Conservation (phyloP, 2,888 invertebrate genomes). For the Lathronympha strigana region DNA sequence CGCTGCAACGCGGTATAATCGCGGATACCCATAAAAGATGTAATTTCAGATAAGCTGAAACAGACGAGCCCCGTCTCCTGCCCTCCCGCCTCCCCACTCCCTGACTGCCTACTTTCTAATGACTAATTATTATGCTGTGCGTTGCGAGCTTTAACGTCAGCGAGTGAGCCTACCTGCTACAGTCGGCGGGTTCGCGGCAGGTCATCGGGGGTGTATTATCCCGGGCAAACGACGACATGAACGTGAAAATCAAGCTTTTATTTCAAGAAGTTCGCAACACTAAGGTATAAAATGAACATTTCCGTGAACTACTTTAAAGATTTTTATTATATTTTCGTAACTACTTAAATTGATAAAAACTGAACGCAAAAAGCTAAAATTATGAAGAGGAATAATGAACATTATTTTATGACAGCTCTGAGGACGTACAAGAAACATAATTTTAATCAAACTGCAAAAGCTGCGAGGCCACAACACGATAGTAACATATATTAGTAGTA, state of each 20-base stretch:
- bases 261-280: no score
- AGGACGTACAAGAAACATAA: no score
- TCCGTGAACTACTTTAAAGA: no score
- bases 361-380: no score
- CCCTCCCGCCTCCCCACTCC: conserved; percentile 58
- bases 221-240: conserved; percentile 19
- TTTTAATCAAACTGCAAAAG: no score
- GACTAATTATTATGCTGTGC: conserved; percentile 85
- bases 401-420: no score
- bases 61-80: conserved; percentile 79
- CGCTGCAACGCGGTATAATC: conserved; percentile 84
- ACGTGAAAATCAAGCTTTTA: conserved; percentile 7
- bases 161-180: conserved; percentile 65
- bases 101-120: conserved; percentile 82
- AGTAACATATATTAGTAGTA: background rate
- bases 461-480: no score
- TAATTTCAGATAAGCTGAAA: conserved; percentile 85
- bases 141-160: conserved; percentile 81
- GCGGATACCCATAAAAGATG: conserved; percentile 85
- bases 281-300: no score
- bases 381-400: no score
- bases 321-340: no score
- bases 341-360: no score
- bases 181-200: conserved; percentile 63
- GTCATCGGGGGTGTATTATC: conserved; percentile 56